These are phyloP conservation scores for Myxocyprinus asiaticus DNA, from an alignment of 2,113 vertebrate species.

Conservation along the genomic window DNA sequence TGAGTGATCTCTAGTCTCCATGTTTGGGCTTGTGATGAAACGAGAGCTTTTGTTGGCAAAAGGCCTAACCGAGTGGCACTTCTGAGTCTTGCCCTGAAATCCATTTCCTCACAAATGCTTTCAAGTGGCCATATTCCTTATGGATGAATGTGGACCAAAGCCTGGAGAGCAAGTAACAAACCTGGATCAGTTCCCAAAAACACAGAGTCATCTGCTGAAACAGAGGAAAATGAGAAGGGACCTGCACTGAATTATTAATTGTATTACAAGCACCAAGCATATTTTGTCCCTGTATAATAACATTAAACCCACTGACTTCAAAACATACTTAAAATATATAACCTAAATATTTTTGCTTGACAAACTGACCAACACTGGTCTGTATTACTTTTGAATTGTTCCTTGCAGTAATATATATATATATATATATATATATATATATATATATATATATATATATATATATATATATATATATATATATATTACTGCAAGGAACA, in stretches of 20 bases:
- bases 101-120: conserved; percentile 17
- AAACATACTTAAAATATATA: neutral
- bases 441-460: no score
- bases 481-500: no score
- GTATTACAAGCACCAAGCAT: conserved; percentile 41
- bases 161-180: conserved; percentile 30
- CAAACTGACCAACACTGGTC: neutral
- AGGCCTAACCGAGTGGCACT: neutral
- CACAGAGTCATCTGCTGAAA: conserved; percentile 41
- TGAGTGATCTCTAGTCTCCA: neutral
- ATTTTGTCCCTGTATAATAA: neutral
- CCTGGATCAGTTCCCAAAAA: conserved; percentile 51
- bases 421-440: no score
- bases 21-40: neutral
- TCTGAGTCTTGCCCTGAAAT: neutral
- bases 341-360: neutral
- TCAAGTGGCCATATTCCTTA: conserved; percentile 36
- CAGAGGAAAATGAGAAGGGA: conserved; percentile 26
- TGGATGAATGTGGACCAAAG: conserved; percentile 40
- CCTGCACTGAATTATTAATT: conserved; percentile 55
- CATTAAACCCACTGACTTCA: neutral
- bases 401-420: neutral
- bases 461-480: no score
- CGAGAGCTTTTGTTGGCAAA: neutral
- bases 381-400: neutral